phyloP scores from a whole-genome alignment of 1,140 invertebrate genomes.

The Leucophenga varia region DNA sequence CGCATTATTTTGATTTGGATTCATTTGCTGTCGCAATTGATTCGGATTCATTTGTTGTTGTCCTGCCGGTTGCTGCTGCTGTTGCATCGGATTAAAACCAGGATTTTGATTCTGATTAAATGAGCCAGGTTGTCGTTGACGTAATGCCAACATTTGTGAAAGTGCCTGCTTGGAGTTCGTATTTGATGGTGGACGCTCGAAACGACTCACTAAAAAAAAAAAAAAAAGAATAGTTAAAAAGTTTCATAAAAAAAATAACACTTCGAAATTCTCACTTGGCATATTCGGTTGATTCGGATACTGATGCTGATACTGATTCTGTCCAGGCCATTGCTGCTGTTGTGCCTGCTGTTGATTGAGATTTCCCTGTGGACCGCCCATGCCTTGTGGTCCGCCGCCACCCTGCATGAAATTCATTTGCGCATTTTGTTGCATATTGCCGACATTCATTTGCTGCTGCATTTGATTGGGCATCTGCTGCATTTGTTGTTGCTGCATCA shows the following conservation, averaged over 20 bases:
- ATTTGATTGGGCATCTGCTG: slow-evolving; percentile 39
- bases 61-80: slow-evolving; percentile 46
- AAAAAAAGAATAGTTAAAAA: slow-evolving; percentile 3
- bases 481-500: slow-evolving; percentile 45
- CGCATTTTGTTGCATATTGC: slow-evolving; percentile 42
- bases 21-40: slow-evolving; percentile 55
- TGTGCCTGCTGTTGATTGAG: slow-evolving; percentile 29
- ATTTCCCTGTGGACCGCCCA: slow-evolving; percentile 23
- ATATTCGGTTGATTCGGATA: slow-evolving; percentile 41
- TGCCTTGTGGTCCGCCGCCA: slow-evolving; percentile 24
- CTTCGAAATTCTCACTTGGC: slow-evolving; percentile 29
- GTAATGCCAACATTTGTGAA: slow-evolving; percentile 78
- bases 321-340: slow-evolving; percentile 37
- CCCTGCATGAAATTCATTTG: slow-evolving; percentile 49
- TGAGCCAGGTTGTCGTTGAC: slow-evolving; percentile 60
- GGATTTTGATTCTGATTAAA: slow-evolving; percentile 58
- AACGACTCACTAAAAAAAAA: slow-evolving; percentile 62
- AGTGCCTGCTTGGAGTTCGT: slow-evolving; percentile 79
- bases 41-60: slow-evolving; percentile 49
- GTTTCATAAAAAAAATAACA: slow-evolving; percentile 1
- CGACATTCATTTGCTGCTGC: slow-evolving; percentile 41
- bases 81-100: slow-evolving; percentile 59
- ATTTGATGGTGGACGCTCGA: slow-evolving; percentile 68
- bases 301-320: slow-evolving; percentile 40
- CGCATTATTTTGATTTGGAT: slow-evolving; percentile 44